Conservation (phyloP, 2,888 invertebrate genomes). For the Sinelater perroti region DNA sequence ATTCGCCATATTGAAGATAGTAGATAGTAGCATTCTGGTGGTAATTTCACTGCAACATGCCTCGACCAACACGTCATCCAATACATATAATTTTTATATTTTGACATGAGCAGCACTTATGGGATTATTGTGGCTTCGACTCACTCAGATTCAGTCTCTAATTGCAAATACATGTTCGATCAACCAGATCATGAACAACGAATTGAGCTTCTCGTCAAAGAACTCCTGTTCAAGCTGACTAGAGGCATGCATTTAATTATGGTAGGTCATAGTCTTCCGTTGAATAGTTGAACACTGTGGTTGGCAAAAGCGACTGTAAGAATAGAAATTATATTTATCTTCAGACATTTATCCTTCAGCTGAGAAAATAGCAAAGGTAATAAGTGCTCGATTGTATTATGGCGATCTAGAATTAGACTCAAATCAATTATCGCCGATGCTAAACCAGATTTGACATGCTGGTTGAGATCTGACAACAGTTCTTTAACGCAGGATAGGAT, state of each 20-base stretch:
- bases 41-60: conserved; percentile 94
- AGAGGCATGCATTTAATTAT: conserved; percentile 97
- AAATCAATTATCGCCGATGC: conserved; percentile 99
- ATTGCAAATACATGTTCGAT: conserved; percentile 99
- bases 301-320: conserved; percentile 94
- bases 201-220: conserved; percentile 97
- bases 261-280: conserved; percentile 97
- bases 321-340: conserved; percentile 98
- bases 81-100: conserved; percentile 97
- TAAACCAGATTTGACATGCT: conserved; percentile 98
- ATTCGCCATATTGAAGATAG: conserved; percentile 90
- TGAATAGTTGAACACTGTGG: conserved; percentile 99
- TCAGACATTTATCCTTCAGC: conserved; percentile 97
- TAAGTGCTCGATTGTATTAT: conserved; percentile 96
- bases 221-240: conserved; percentile 97
- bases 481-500: conserved; percentile 98
- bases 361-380: conserved; percentile 95
- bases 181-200: conserved; percentile 98
- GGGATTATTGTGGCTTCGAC: conserved; percentile 97
- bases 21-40: conserved; percentile 91
- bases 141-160: conserved; percentile 97
- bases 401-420: conserved; percentile 95
- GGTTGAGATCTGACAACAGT: conserved; percentile 96
- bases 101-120: conserved; percentile 92
- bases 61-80: conserved; percentile 96